These are phyloP conservation scores for Shargacucullia verbasci DNA, from an alignment of 2,888 invertebrate genomes.

Conservation along the genomic window DNA sequence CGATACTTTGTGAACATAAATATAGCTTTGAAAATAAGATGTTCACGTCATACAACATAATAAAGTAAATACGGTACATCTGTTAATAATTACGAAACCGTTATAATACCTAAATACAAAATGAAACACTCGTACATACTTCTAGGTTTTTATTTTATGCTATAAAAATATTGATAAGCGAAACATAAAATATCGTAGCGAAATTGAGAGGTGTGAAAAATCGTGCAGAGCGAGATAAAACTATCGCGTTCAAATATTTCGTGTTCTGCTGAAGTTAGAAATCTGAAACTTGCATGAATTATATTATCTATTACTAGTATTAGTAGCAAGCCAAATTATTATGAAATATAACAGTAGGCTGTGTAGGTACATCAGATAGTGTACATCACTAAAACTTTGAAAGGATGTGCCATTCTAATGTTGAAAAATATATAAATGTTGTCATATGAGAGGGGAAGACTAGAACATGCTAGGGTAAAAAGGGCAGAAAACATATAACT, in stretches of 20 bases:
- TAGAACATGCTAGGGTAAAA: background rate
- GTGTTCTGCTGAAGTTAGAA: slow-evolving; percentile 32
- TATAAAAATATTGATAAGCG: slow-evolving; percentile 11
- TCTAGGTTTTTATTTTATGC: background rate
- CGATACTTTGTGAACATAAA: slow-evolving; percentile 41
- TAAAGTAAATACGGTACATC: too few relatives aligned
- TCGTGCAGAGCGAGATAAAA: slow-evolving; percentile 44
- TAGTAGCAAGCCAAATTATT: too few relatives aligned
- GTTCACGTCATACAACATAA: slow-evolving; percentile 16
- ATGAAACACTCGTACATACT: background rate
- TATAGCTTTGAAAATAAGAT: slow-evolving; percentile 17
- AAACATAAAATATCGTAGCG: slow-evolving; percentile 24
- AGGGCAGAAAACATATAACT: slow-evolving; percentile 11
- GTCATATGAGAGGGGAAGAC: too few relatives aligned
- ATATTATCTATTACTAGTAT: too few relatives aligned
- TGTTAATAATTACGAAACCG: too few relatives aligned
- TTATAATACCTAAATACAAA: background rate
- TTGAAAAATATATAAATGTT: too few relatives aligned
- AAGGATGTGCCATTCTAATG: too few relatives aligned
- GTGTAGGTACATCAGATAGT: too few relatives aligned
- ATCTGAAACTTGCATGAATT: slow-evolving; percentile 20
- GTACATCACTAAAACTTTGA: too few relatives aligned
- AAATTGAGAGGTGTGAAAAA: slow-evolving; percentile 40
- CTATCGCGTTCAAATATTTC: slow-evolving; percentile 46
- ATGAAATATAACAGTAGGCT: too few relatives aligned